A percentile compares a stretch with the other conserved stretches of the same genome.
These are phyloP conservation scores for Nothoprocta pentlandii DNA, from an alignment of 2,113 vertebrate species.

Conservation along the genomic window DNA sequence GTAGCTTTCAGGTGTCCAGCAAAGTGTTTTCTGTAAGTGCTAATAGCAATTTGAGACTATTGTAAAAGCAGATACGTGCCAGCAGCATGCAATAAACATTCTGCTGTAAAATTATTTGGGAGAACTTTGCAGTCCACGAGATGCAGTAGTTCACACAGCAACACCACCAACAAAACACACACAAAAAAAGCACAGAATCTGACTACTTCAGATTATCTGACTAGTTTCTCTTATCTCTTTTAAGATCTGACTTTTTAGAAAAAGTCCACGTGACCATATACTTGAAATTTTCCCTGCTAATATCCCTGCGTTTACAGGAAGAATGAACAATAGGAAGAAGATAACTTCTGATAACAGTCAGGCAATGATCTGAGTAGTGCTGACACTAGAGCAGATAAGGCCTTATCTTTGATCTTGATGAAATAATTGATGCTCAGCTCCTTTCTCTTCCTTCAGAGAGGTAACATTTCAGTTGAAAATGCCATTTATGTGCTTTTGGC, in stretches of 20 bases:
- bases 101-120: neutral
- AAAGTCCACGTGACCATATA: neutral
- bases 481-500: neutral
- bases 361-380: neutral
- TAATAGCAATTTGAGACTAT: neutral
- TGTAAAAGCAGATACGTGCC: neutral
- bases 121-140: neutral
- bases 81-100: neutral
- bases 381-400: neutral
- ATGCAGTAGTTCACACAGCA: neutral
- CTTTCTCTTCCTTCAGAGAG: neutral
- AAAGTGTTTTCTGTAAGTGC: neutral
- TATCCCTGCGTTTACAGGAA: neutral
- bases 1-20: neutral
- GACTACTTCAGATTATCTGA: neutral
- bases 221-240: neutral
- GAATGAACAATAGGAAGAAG: neutral
- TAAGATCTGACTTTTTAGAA: constrained; percentile 4
- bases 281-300: neutral
- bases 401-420: constrained; percentile 24
- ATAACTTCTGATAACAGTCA: neutral
- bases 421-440: neutral
- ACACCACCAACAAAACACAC: neutral
- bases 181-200: neutral
- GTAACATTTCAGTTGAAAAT: neutral